A percentile compares a stretch with the other conserved stretches of the same genome.
Conservation (phyloP, 2,113 vertebrate genomes). For the Nycticryphes semicollaris region DNA sequence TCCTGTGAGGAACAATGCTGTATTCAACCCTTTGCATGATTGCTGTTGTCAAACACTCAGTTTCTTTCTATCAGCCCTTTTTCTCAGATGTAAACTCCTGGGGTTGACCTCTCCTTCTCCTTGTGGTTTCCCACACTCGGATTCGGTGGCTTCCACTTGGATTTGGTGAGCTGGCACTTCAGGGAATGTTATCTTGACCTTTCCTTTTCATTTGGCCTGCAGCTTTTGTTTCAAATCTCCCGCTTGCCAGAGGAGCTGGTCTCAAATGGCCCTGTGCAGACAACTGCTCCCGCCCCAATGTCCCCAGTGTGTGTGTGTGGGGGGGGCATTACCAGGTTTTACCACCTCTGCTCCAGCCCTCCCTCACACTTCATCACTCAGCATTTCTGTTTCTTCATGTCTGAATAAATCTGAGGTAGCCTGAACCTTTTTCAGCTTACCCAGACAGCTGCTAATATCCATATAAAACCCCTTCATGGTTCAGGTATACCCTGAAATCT, state of each 20-base stretch:
- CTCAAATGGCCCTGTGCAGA: neutral
- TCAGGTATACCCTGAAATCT: neutral
- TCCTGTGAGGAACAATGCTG: conserved; percentile 6
- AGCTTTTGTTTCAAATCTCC: conserved; percentile 17
- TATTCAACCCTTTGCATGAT: neutral
- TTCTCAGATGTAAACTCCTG: conserved; percentile 32
- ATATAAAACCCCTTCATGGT: neutral
- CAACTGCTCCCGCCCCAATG: neutral
- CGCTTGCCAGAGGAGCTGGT: neutral
- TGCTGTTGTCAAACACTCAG: conserved; percentile 33
- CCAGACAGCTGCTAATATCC: neutral
- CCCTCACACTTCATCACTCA: neutral
- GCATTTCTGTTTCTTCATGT: neutral
- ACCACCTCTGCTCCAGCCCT: neutral
- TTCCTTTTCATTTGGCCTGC: neutral
- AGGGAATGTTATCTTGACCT: conserved; percentile 25
- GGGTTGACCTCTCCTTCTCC: conserved; percentile 12
- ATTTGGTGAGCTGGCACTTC: conserved; percentile 16
- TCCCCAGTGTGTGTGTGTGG: neutral
- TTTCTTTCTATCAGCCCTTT: conserved; percentile 18
- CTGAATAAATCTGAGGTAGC: neutral
- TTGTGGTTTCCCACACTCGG: conserved; percentile 17
- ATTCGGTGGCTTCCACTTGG: neutral
- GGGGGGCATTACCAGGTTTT: neutral
- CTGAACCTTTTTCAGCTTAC: neutral